Base-by-base conservation (phyloP, 2,797 vertebrate species). In the Hypotaenidia okinawae region DNA sequence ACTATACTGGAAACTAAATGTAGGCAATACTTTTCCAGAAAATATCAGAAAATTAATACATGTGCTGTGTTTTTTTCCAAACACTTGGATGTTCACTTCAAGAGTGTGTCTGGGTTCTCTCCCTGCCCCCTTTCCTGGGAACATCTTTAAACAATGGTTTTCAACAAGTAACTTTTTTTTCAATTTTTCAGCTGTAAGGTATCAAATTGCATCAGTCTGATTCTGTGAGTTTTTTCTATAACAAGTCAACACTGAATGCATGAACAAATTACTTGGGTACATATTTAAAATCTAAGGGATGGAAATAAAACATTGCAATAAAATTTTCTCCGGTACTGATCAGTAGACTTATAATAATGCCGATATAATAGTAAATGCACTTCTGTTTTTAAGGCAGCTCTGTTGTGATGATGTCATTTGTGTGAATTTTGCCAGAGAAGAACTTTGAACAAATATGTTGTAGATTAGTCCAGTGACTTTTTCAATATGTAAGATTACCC, bases 111-210 rank as follows among this genome's bases (percentile, higher is more conserved):
- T 64, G 62, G n/a, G 23, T 69, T 91, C 18, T 83, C 24, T 89
- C 90, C 68, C 93, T 92, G 54, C 57, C 52, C 63, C 57, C 54
- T 74, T 88, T 90, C 78, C 91, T 93, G 87, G 84, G 93, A 96
- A 92, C 57, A 58, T 90, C 86, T 93, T 93, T 94, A 90, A 94
- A 95, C 92, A 93, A 95, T 89, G 90, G 86, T 87, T 95, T 95
- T 97, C 93, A 93, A 87, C 94, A 89, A 89, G 81, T 93, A 33
- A 32, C 33, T 72, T 73, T 47, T 64, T 57, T 64, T 72, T 19
- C 73, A 52, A 0, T 54, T 80, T 91, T 97, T 97, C 93, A 80
- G 90, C 87, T 93, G 61, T 85, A 77, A 80, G 75, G 54, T 95
- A 87, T 96, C 90, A 87, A 68, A 87, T 95, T 92, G 72, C 95